Conservation (phyloP, 2,888 invertebrate species). For the Arctia plantaginis region DNA sequence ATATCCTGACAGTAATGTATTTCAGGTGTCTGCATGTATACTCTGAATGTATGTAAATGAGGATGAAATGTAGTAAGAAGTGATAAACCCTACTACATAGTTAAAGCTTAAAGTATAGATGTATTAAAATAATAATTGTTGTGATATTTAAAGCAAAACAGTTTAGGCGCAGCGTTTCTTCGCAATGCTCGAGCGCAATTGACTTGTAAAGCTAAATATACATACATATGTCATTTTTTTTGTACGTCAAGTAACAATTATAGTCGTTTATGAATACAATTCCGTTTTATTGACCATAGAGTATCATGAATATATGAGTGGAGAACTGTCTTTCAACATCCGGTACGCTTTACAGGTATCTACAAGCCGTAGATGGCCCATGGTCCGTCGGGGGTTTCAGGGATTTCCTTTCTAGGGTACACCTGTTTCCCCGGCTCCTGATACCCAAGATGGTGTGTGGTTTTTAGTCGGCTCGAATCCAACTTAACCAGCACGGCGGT, state of each 20-base stretch:
- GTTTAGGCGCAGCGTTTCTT: neutral
- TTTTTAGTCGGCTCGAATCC: too few relatives aligned
- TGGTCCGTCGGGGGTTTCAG: too few relatives aligned
- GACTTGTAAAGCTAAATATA: neutral
- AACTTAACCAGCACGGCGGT: too few relatives aligned
- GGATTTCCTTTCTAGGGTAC: too few relatives aligned
- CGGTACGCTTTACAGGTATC: neutral
- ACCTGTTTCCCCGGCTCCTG: too few relatives aligned
- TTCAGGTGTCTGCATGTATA: slow-evolving; percentile 26
- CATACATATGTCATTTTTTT: too few relatives aligned
- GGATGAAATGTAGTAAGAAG: slow-evolving; percentile 11
- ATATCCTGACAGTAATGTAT: neutral
- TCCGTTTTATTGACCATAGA: neutral
- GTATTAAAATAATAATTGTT: neutral
- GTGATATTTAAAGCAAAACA: neutral
- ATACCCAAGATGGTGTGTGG: too few relatives aligned
- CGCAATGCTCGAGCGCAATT: neutral
- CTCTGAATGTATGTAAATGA: too few relatives aligned
- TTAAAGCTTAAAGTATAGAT: neutral
- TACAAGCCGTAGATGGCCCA: too few relatives aligned
- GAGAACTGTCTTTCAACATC: neutral
- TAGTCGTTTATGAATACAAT: neutral
- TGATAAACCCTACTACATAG: neutral
- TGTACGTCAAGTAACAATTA: neutral
- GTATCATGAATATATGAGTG: neutral